Conservation (phyloP, 2,888 invertebrate species). For the Arrhopalites spinosus region DNA sequence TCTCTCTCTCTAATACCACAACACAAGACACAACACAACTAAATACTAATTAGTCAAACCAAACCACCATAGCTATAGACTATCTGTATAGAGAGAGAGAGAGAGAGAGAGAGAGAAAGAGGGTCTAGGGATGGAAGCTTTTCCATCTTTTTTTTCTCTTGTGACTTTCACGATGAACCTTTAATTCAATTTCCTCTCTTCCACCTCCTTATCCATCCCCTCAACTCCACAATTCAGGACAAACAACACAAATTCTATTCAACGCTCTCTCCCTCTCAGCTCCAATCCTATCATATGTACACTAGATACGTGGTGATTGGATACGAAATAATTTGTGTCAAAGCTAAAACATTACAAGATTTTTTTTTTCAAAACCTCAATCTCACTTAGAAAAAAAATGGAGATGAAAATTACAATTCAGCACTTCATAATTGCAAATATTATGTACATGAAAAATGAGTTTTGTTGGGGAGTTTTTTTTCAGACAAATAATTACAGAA, state of each 20-base stretch:
- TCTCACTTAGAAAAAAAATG: background rate
- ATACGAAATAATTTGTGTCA: too few relatives aligned
- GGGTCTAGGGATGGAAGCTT: too few relatives aligned
- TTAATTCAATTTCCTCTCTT: slow-evolving; percentile 34
- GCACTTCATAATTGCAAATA: slow-evolving; percentile 28
- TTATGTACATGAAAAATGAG: background rate
- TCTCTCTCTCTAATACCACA: background rate
- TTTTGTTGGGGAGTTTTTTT: background rate
- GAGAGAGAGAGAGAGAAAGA: too few relatives aligned
- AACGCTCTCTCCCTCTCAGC: background rate
- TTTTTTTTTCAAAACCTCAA: background rate
- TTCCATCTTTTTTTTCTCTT: background rate
- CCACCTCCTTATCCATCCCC: background rate
- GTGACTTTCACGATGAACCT: slow-evolving; percentile 22
- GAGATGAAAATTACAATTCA: slow-evolving; percentile 10
- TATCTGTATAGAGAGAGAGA: too few relatives aligned
- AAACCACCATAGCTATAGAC: too few relatives aligned
- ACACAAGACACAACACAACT: background rate
- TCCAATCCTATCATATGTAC: background rate
- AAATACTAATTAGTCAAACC: too few relatives aligned
- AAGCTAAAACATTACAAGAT: too few relatives aligned
- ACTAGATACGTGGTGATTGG: background rate
- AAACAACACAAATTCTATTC: slow-evolving; percentile 17
- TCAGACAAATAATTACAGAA: too few relatives aligned
- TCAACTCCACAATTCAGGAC: too few relatives aligned